phyloP scores from a whole-genome alignment of 1,140 invertebrate species.

The Microvelia longipes region DNA sequence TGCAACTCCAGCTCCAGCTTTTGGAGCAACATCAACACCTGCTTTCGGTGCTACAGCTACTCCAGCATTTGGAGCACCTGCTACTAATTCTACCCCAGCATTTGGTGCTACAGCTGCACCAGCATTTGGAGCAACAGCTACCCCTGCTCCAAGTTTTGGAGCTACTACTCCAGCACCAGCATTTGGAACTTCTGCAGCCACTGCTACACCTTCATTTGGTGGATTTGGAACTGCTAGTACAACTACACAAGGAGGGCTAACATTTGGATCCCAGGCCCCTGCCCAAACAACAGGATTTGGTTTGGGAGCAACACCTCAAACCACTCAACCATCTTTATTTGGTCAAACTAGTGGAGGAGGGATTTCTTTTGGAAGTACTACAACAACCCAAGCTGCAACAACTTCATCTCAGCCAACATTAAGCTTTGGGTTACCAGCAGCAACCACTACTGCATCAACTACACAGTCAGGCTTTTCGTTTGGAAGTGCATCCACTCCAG shows the following conservation, averaged over 20 bases:
- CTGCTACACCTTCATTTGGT: background rate
- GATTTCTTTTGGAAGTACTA: background rate
- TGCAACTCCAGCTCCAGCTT: background rate
- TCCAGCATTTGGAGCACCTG: too few species aligned
- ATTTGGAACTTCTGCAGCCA: background rate
- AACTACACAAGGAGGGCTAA: too few species aligned
- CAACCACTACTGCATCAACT: background rate
- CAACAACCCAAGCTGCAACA: background rate
- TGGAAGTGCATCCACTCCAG: background rate
- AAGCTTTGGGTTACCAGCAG: background rate
- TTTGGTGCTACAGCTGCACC: too few species aligned
- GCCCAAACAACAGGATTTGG: background rate
- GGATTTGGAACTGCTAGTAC: too few species aligned
- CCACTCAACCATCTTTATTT: background rate
- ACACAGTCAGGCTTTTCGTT: background rate
- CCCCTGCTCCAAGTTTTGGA: background rate
- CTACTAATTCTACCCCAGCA: too few species aligned
- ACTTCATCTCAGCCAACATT: background rate
- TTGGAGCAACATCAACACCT: background rate
- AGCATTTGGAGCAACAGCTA: too few species aligned
- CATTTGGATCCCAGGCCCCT: too few species aligned
- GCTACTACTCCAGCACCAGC: too few species aligned
- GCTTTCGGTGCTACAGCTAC: too few species aligned
- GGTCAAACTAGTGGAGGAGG: background rate
- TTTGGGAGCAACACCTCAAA: constrained; percentile 2